Evolutionary conservation across 2,888 invertebrate genomes (phyloP).

Genomic region (Pseudococcus jackbeardsleyi): DNA sequence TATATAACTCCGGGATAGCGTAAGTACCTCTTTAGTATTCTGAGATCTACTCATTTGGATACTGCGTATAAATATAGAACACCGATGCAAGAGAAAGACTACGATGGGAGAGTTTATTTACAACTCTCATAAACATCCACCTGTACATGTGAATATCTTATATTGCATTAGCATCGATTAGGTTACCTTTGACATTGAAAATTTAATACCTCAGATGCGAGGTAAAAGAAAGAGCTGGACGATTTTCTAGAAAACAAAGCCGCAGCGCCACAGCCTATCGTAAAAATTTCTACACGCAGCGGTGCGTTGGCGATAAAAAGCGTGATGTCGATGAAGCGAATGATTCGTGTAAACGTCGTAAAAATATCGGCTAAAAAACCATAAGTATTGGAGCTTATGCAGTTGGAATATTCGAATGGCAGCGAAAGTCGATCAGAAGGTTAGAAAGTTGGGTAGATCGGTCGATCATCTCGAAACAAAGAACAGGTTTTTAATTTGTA

Average conservation of each 20-base stretch:
- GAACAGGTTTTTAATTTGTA: conserved; percentile 42
- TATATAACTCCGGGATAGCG: background rate
- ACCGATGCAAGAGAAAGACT: background rate
- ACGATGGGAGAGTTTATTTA: background rate
- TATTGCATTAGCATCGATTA: conserved; percentile 52
- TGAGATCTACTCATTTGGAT: background rate
- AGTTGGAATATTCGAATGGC: background rate
- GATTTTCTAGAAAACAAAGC: background rate
- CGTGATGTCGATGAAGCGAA: background rate
- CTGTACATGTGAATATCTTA: background rate
- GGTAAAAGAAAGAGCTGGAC: background rate
- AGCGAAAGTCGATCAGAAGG: conserved; percentile 44
- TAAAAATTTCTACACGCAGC: background rate
- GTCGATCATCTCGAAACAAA: background rate
- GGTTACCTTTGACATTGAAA: conserved; percentile 46
- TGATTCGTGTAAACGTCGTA: background rate
- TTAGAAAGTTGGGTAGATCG: conserved; percentile 16
- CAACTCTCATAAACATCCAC: conserved; percentile 46
- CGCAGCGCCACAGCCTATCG: background rate
- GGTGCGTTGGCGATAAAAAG: background rate
- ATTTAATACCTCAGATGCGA: conserved; percentile 5
- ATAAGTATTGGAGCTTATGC: background rate
- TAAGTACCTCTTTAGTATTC: background rate
- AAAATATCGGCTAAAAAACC: background rate
- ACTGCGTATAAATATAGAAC: background rate